Percentiles rank a stretch among this genome's conserved stretches.
These are phyloP conservation scores for Astreopora myriophthalma DNA, from an alignment of 64 coral and sea anemone species.

Conservation along the genomic window DNA sequence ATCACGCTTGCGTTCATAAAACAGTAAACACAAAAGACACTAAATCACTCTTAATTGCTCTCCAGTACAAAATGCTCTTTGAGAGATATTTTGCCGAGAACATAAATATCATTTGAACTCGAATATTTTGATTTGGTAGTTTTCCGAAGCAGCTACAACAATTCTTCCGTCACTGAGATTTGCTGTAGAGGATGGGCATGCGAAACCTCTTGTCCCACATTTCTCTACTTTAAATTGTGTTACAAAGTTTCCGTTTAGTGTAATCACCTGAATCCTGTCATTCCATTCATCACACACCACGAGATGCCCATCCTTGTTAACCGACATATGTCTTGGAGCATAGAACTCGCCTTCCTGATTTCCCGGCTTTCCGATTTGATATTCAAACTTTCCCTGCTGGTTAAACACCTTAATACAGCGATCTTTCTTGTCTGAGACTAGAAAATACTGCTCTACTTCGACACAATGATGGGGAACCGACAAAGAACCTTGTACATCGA, in stretches of 20 bases:
- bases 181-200: no score
- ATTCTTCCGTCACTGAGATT: no score
- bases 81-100: no score
- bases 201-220: no score
- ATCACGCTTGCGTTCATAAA: no score
- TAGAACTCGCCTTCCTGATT: conserved; percentile 10
- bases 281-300: conserved; percentile 53
- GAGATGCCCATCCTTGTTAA: conserved; percentile 44
- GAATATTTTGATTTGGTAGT: no score
- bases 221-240: neutral
- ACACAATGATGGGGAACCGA: conserved; percentile 3
- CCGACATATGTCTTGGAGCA: conserved; percentile 11
- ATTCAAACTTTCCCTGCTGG: neutral
- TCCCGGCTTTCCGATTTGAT: conserved; percentile 29
- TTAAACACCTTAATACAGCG: conserved; percentile 51
- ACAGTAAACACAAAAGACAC: no score
- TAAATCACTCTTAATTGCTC: no score
- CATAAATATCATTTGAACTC: no score
- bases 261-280: conserved; percentile 51
- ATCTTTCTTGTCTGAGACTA: conserved; percentile 10
- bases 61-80: no score
- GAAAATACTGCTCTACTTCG: neutral
- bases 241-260: neutral
- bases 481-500: neutral
- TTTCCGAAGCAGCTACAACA: no score